Evolutionary conservation across 1,140 invertebrate genomes (phyloP).

Genomic region (Teleopsis dalmanni): DNA sequence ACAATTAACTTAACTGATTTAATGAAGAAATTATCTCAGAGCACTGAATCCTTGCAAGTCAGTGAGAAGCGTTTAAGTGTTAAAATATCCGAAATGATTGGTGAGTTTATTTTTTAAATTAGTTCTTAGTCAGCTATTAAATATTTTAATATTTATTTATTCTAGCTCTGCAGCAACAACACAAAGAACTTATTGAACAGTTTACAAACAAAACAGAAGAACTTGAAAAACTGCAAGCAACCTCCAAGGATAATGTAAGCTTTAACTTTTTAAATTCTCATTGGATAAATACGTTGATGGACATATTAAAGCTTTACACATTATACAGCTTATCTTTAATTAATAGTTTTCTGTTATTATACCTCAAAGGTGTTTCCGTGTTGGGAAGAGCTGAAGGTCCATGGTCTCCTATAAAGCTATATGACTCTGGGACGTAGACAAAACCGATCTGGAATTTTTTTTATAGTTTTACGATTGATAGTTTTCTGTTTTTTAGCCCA

Average conservation of each 20-base stretch:
- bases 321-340: no score
- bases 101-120: conserved; percentile 9
- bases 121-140: neutral
- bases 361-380: no score
- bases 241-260: conserved; percentile 32
- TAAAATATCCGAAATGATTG: conserved; percentile 28
- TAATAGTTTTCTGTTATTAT: no score
- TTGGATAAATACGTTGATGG: no score
- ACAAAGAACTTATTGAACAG: conserved; percentile 22
- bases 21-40: conserved; percentile 35
- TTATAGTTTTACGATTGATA: no score
- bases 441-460: no score
- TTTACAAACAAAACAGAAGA: conserved; percentile 27
- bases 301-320: no score
- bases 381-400: no score
- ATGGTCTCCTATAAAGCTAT: no score
- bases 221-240: conserved; percentile 22
- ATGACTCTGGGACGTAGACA: no score
- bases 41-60: conserved; percentile 26
- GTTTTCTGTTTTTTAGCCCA: no score
- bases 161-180: conserved; percentile 20
- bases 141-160: conserved; percentile 1
- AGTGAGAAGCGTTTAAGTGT: conserved; percentile 29
- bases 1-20: conserved; percentile 31
- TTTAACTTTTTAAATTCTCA: no score